Evolutionary conservation across 2,113 vertebrate genomes (phyloP), one percentile per base, ranked within the genome.

Genomic region (Mastomys natalensis): DNA sequence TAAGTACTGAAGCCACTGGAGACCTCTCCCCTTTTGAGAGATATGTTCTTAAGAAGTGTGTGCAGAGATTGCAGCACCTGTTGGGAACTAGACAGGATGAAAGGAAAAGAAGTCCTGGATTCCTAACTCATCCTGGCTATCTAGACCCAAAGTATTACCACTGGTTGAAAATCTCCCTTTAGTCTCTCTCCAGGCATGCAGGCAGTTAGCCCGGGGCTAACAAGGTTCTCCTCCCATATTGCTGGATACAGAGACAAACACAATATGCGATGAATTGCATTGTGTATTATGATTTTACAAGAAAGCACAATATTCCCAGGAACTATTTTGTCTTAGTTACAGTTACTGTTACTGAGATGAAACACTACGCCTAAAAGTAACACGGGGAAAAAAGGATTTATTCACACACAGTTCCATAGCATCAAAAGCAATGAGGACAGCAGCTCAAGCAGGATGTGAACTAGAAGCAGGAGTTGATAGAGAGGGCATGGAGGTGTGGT

Each of bases 81-180:
- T 37, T 55, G 21, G 45, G n/a, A 64, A 78, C 9, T 17, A 9
- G 40, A 73, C n/a, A 51, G 7, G 17, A 51, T 34, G 5, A 45
- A 45, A 48, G 1, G 40, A 15, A 37, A 16, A 8, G 5, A 12
- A 12, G 7, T 21, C 68, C 31, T 58, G 6, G 2, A 0, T 55
- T 64, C 21, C 53, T 70, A 37, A 26, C 22, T 6, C 31, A 8
- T 3, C 13, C 5, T 48, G 4, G 13, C 26, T 89, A n/a, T n/a
- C 72, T 29, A 31, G 62, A 11, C 29, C 26, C 37, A 45, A 53
- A 10, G 29, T 55, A 58, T 12, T n/a, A 29, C 6, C 68, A 0
- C 13, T 3, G 0, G 1, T 34, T 17, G 51, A 22, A 15, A 37
- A 37, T 9, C 3, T 6, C 4, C 26, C 2, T 13, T 34, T 24